phyloP scores from a whole-genome alignment of 2,888 invertebrate species.

The Gymnosoma rotundatum region DNA sequence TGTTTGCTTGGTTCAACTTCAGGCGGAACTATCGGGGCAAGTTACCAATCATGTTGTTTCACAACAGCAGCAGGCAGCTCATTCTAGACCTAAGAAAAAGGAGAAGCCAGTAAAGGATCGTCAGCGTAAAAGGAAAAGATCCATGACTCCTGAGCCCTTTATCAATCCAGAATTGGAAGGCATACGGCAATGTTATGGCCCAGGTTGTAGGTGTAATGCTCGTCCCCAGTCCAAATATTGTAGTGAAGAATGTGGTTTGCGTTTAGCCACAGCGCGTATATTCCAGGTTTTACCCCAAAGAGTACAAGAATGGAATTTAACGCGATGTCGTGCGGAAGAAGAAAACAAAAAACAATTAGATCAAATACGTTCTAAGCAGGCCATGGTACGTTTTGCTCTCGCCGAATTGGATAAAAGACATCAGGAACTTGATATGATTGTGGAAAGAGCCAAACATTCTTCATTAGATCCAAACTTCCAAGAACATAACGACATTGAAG shows the following conservation, averaged over 20 bases:
- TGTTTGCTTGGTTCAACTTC: constrained; percentile 80
- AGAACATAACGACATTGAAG: constrained; percentile 85
- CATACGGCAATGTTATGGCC: constrained; percentile 95
- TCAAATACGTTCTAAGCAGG: constrained; percentile 90
- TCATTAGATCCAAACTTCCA: constrained; percentile 85
- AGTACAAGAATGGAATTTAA: constrained; percentile 96
- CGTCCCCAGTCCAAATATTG: constrained; percentile 95
- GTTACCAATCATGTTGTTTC: constrained; percentile 11
- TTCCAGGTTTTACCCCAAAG: constrained; percentile 93
- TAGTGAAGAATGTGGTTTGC: constrained; percentile 94
- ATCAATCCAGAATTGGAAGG: constrained; percentile 84
- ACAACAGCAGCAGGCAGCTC: constrained; percentile 73
- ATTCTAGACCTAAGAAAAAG: constrained; percentile 69
- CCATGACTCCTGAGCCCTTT: constrained; percentile 79
- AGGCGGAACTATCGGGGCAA: constrained; percentile 54
- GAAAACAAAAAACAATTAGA: constrained; percentile 88
- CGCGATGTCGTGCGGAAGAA: constrained; percentile 93
- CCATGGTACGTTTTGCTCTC: constrained; percentile 89
- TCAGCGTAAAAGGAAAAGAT: constrained; percentile 76
- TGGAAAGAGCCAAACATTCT: constrained; percentile 90
- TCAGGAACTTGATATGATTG: constrained; percentile 89
- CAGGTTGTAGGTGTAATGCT: constrained; percentile 91
- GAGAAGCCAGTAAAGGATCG: constrained; percentile 77
- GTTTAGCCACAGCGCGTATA: constrained; percentile 92
- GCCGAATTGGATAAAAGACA: constrained; percentile 91